Evolutionary conservation across 1,140 invertebrate species (phyloP).

Genomic region (Conus ventricosus): DNA sequence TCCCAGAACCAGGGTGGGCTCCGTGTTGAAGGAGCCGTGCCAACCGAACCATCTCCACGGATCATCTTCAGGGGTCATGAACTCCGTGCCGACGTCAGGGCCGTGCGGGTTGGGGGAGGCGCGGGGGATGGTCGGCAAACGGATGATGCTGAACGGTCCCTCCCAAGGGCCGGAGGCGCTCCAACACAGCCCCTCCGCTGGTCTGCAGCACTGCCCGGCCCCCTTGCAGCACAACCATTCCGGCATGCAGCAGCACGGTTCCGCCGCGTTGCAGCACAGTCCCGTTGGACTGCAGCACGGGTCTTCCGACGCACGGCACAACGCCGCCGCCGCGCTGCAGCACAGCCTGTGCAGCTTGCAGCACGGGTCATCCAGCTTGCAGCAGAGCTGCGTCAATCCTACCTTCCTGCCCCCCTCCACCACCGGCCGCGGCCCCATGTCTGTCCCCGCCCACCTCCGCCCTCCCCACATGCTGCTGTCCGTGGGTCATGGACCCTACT

Average conservation of each 20-base stretch:
- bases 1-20: slow-evolving; percentile 35
- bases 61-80: slow-evolving; percentile 42
- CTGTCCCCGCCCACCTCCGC: slow-evolving; percentile 16
- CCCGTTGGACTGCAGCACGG: slow-evolving; percentile 19
- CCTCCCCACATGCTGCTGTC: slow-evolving; percentile 23
- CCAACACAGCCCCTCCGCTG: slow-evolving; percentile 3
- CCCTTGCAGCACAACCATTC: neutral
- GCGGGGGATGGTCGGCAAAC: slow-evolving; percentile 25
- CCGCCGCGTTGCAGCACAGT: neutral
- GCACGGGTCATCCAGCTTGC: slow-evolving; percentile 32
- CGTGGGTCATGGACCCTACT: slow-evolving; percentile 1
- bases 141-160: slow-evolving; percentile 25
- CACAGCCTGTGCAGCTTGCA: slow-evolving; percentile 39
- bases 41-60: slow-evolving; percentile 32
- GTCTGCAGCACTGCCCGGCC: slow-evolving; percentile 16
- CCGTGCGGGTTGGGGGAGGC: slow-evolving; percentile 52
- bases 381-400: slow-evolving; percentile 11
- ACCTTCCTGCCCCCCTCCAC: slow-evolving; percentile 1
- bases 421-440: slow-evolving; percentile 3
- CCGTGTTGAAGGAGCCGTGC: slow-evolving; percentile 31
- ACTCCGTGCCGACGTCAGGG: slow-evolving; percentile 60
- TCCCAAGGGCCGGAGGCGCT: slow-evolving; percentile 31
- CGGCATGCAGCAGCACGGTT: slow-evolving; percentile 18
- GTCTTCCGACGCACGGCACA: slow-evolving; percentile 27
- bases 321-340: slow-evolving; percentile 40